A percentile compares a stretch with the other conserved stretches of the same genome.
These are phyloP conservation scores for Diogma glabrata DNA, from an alignment of 2,888 invertebrate species.

Conservation along the genomic window DNA sequence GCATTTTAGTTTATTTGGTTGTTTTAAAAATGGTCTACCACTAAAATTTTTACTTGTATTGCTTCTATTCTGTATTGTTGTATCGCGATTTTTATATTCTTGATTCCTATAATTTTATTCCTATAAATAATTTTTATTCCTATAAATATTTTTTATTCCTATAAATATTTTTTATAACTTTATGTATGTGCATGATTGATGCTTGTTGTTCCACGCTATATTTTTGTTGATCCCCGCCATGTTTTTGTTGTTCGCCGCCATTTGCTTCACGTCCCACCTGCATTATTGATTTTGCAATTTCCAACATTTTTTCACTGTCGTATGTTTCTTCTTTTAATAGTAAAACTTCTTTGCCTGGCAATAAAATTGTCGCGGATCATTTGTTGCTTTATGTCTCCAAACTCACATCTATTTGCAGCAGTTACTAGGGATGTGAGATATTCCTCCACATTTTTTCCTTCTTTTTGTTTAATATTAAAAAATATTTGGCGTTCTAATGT, in stretches of 20 bases:
- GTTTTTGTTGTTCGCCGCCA: neutral
- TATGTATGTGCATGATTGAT: slow-evolving; percentile 4
- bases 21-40: too few relatives aligned
- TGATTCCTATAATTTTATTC: too few relatives aligned
- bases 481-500: neutral
- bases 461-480: neutral
- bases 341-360: neutral
- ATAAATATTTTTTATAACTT: neutral
- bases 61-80: too few relatives aligned
- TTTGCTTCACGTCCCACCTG: neutral
- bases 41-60: too few relatives aligned
- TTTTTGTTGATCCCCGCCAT: too few relatives aligned
- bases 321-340: neutral
- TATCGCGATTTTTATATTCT: too few relatives aligned
- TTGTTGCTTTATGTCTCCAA: too few relatives aligned
- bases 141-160: too few relatives aligned
- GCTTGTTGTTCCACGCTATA: too few relatives aligned
- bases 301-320: neutral
- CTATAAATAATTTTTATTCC: too few relatives aligned
- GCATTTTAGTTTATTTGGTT: too few relatives aligned
- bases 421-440: neutral
- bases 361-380: neutral
- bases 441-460: neutral
- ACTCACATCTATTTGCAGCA: neutral
- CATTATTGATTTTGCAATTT: neutral